Base-by-base conservation (phyloP, 2,888 invertebrate species). In the Spisula subtruncata region DNA sequence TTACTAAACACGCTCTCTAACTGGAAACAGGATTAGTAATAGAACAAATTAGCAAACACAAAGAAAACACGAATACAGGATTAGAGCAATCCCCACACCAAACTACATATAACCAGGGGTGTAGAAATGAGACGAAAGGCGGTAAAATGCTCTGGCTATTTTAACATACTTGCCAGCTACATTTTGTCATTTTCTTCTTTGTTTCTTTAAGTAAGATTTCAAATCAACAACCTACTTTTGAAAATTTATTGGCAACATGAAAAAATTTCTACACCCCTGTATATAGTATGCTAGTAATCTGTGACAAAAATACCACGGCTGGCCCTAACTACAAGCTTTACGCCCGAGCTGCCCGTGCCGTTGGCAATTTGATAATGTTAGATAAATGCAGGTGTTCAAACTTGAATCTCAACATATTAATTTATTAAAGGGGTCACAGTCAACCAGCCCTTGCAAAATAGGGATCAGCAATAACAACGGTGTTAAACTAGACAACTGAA, bases 1-100 rank as follows among this genome's bases (percentile, higher is more conserved):
- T 94, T 93, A 87, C 95, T 94, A 89, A 95, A 95, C 83, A 95
- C 95, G 81, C 93, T 85, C 90, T 95, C 94, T 91, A 95, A 92
- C 95, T 95, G 94, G 48, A 92, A 92, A 84, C 75, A 85, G 87
- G 71, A 90, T 92, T 87, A 90, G 90, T 87, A 85, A 35, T 79
- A 48, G 79, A 54, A 54, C 81, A 81, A 20, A 85, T 85, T 80
- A 85, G 79, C 85, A 79, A 80, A 54, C 79, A 83, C n/a, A 56
- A 83, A 60, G 41, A 66, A 83, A 71, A 54, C 83, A 46, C 16
- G 51, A 12, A 51, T 51, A 51, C 60, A 66, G 25, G 6, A 6
- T 18, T 32, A 35, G 14, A 75, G 75, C 75, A 75, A 35, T 32
- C 75, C n/a, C 35, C 6, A 75, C 12, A 75, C 75, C 75, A 75